Evolutionary conservation across 2,113 vertebrate species (phyloP).

Genomic region (Sinocyclocheilus grahami): DNA sequence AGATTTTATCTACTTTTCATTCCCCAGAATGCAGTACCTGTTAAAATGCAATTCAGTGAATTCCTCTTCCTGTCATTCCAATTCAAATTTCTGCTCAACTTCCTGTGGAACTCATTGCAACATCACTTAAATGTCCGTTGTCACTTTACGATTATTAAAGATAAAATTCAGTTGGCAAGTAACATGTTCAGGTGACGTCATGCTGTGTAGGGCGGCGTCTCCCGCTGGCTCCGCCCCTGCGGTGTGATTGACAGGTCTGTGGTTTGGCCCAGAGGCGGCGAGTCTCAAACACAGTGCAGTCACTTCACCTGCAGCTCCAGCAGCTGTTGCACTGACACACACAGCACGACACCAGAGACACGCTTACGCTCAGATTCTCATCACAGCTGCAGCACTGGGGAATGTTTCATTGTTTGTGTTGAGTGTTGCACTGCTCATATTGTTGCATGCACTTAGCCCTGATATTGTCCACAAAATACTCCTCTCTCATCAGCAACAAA

Average conservation of each 20-base stretch:
- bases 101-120: background rate
- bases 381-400: background rate
- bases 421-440: background rate
- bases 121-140: background rate
- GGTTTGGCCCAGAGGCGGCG: conserved; percentile 52
- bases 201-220: background rate
- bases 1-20: too few relatives aligned
- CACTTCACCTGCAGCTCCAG: conserved; percentile 60
- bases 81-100: background rate
- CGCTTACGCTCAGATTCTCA: background rate
- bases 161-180: background rate
- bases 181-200: background rate
- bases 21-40: too few relatives aligned
- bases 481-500: background rate
- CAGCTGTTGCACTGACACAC: conserved; percentile 64
- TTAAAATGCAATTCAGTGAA: background rate
- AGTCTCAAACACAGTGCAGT: conserved; percentile 65
- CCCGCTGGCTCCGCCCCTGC: conserved; percentile 58
- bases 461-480: background rate
- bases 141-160: background rate
- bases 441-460: background rate
- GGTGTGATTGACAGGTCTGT: conserved; percentile 61
- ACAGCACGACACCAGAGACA: conserved; percentile 30
- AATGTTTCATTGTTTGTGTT: background rate
- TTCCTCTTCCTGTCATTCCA: background rate